A percentile compares a stretch with the other conserved stretches of the same genome.
Conservation (phyloP, 2,113 vertebrate species). For the Gallinago undulata region DNA sequence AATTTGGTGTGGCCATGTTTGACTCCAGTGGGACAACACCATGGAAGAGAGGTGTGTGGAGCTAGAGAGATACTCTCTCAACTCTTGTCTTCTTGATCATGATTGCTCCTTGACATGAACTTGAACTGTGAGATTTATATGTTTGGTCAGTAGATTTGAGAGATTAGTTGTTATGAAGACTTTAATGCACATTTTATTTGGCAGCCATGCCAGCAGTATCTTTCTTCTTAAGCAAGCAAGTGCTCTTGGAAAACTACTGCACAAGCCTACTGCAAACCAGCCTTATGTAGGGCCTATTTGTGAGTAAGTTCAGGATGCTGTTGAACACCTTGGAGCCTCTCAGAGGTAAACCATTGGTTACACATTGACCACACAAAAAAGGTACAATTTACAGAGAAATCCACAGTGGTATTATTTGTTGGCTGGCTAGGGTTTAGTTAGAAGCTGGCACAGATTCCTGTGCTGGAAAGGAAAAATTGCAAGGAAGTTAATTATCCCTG, state of each 20-base stretch:
- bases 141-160: background rate
- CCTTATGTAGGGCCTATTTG: background rate
- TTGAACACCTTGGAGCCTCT: background rate
- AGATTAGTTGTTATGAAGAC: background rate
- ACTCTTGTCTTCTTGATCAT: background rate
- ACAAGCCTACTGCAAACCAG: background rate
- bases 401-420: fast-evolving
- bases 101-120: background rate
- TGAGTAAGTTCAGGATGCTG: background rate
- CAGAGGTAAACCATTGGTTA: background rate
- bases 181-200: background rate
- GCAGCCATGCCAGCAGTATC: background rate
- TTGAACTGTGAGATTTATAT: background rate
- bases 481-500: background rate
- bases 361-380: background rate
- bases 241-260: background rate
- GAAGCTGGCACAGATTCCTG: background rate
- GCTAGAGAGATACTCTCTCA: background rate
- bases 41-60: fast-evolving
- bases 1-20: fast-evolving
- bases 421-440: background rate
- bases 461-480: background rate
- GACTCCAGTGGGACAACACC: background rate
- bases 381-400: background rate
- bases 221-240: background rate